A percentile compares a stretch with the other conserved stretches of the same genome.
Conservation (phyloP, 2,888 invertebrate species). For the Hesperia comma region DNA sequence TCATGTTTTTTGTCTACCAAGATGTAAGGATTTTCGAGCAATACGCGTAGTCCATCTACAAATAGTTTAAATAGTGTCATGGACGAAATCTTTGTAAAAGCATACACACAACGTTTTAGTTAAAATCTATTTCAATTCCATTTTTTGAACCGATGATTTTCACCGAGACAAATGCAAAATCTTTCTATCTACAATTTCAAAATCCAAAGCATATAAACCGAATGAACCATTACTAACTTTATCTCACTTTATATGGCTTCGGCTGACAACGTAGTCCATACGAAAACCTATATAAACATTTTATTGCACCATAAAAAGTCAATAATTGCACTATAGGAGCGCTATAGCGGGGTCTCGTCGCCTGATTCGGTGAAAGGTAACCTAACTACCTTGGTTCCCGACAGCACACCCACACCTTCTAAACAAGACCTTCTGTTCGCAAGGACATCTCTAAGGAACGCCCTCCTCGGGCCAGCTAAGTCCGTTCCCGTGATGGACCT, state of each 20-base stretch:
- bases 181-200: conserved; percentile 21
- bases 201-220: conserved; percentile 38
- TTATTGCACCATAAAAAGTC: conserved; percentile 74
- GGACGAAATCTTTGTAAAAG: conserved; percentile 27
- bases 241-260: conserved; percentile 47
- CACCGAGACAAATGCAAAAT: conserved; percentile 13
- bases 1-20: conserved; percentile 13
- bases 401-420: conserved; percentile 75
- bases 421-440: conserved; percentile 78
- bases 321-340: conserved; percentile 57
- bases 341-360: conserved; percentile 78
- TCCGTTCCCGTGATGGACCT: conserved; percentile 85
- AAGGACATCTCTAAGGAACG: conserved; percentile 77
- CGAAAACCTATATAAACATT: conserved; percentile 44
- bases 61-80: conserved; percentile 16
- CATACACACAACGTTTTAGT: neutral
- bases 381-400: conserved; percentile 74
- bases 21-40: conserved; percentile 13
- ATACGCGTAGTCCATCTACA: conserved; percentile 2
- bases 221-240: conserved; percentile 40
- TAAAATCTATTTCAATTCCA: conserved; percentile 21
- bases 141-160: neutral
- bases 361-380: conserved; percentile 70
- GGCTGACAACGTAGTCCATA: conserved; percentile 40
- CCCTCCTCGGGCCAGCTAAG: conserved; percentile 76